phyloP scores from a whole-genome alignment of 2,113 vertebrate genomes.

The Alectura lathami region DNA sequence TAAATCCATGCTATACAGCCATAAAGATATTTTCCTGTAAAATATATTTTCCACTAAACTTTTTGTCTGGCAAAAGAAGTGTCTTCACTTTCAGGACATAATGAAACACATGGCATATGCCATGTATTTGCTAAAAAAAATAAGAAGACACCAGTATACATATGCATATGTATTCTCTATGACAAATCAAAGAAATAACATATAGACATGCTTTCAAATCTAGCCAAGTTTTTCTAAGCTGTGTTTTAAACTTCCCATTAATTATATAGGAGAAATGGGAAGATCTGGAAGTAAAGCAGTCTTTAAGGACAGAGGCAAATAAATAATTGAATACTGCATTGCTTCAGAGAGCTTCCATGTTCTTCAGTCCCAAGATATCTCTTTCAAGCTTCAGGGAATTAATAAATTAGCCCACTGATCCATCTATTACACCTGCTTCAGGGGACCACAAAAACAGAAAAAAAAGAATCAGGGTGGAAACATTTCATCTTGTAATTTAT shows the following conservation, averaged over 20 bases:
- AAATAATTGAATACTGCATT: slow-evolving; percentile 58
- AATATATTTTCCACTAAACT: not conserved
- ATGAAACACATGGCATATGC: not conserved
- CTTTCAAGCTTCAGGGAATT: slow-evolving; percentile 59
- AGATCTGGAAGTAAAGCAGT: slow-evolving; percentile 40
- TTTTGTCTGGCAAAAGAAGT: not conserved
- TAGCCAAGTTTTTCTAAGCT: not conserved
- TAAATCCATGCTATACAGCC: not conserved
- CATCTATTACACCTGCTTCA: slow-evolving; percentile 34
- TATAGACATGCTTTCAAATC: not conserved
- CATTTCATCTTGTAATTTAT: not conserved
- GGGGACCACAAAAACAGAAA: not conserved
- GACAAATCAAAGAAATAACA: not conserved
- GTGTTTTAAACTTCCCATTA: slow-evolving; percentile 38
- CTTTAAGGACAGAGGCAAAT: slow-evolving; percentile 60
- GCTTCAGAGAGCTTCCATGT: slow-evolving; percentile 22
- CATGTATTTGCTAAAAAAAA: not conserved
- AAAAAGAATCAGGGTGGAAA: not conserved
- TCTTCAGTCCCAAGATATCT: slow-evolving; percentile 42
- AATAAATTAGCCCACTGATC: slow-evolving; percentile 47
- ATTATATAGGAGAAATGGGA: slow-evolving; percentile 59
- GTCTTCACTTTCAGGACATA: not conserved
- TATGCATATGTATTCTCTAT: not conserved
- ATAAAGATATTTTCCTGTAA: not conserved
- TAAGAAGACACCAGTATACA: not conserved